Evolutionary conservation across 2,888 invertebrate species (phyloP).

Genomic region (Pteria penguin): DNA sequence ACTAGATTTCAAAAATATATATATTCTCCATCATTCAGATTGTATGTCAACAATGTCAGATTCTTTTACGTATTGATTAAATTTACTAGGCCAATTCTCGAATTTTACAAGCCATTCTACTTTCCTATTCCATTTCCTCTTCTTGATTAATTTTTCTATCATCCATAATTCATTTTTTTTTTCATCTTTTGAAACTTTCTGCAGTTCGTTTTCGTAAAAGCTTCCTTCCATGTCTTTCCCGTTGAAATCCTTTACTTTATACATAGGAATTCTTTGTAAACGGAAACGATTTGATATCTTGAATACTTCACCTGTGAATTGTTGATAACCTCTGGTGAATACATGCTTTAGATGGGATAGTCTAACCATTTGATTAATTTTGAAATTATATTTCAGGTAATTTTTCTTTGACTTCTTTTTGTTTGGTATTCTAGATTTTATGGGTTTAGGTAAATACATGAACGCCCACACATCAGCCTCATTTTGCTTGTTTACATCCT

Average conservation of each 20-base stretch:
- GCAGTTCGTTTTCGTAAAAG: neutral
- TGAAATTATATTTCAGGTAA: neutral
- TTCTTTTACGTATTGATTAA: neutral
- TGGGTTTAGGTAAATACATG: neutral
- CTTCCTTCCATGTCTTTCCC: neutral
- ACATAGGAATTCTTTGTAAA: conserved; percentile 1
- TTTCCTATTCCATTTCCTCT: neutral
- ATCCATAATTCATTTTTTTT: neutral
- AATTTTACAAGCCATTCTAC: neutral
- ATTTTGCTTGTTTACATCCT: neutral
- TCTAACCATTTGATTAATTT: neutral
- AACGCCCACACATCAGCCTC: neutral
- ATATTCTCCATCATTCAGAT: too few species aligned
- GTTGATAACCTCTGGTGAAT: neutral
- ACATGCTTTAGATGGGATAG: neutral
- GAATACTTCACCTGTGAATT: conserved; percentile 24
- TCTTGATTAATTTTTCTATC: conserved; percentile 14
- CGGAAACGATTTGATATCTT: neutral
- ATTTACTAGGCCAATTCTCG: neutral
- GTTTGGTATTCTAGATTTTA: neutral
- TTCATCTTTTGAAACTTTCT: conserved; percentile 22
- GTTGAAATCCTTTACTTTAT: conserved; percentile 14
- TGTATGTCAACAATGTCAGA: neutral
- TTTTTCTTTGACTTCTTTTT: neutral
- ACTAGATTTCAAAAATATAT: neutral